Base-by-base conservation (phyloP, 2,888 invertebrate genomes). In the Stegophylla sp. region DNA sequence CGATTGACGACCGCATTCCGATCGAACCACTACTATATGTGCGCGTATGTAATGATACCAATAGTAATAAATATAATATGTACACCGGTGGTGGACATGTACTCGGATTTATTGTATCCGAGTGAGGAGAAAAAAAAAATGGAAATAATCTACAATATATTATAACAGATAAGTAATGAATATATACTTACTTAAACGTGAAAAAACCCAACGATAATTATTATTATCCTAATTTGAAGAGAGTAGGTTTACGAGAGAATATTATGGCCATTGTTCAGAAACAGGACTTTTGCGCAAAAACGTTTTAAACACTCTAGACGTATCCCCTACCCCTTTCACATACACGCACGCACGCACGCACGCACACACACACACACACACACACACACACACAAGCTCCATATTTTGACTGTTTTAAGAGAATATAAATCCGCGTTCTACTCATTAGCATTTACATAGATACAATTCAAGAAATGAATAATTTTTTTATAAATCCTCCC, bases 1-100 rank as follows among this genome's bases (percentile, higher is more conserved):
- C 61, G 45, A 73, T 73, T 41, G 74, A 64, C 74, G 74, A 75
- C 74, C 74, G 20, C 74, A 75, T 75, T 75, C 74, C 74, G 20
- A 17, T 41, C 63, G 34, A 4, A n/a, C n/a, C n/a, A n/a, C n/a
- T n/a, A n/a, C n/a, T n/a, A n/a, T n/a, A n/a, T n/a, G n/a, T n/a
- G n/a, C n/a, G n/a, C n/a, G n/a, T n/a, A n/a, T n/a, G n/a, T n/a
- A n/a, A n/a, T n/a, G n/a, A n/a, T n/a, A n/a, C n/a, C n/a, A n/a
- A n/a, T n/a, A n/a, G n/a, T n/a, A n/a, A n/a, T n/a, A n/a, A n/a
- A n/a, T n/a, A n/a, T n/a, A n/a, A n/a, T n/a, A n/a, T n/a, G n/a
- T n/a, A n/a, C n/a, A n/a, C 48, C 51, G 23, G 34, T 51, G 41
- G 48, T 34, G 74, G 74, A 75, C 74, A 64, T 64, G 51, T 34